Evolutionary conservation across 2,797 vertebrate genomes (phyloP).

Genomic region (Takifugu rubripes): DNA sequence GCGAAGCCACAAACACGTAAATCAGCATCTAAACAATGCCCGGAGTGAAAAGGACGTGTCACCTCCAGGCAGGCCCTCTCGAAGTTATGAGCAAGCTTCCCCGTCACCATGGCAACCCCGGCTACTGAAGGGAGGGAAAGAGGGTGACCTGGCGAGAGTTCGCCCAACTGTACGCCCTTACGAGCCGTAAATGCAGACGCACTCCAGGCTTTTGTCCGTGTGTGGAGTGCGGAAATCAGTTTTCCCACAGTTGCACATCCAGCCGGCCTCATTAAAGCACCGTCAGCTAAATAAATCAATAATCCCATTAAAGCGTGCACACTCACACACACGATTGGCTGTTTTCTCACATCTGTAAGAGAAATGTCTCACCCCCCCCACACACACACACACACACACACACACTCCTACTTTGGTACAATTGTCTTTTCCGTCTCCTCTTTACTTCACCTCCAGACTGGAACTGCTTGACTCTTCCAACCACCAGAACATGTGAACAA

Average conservation of each 20-base stretch:
- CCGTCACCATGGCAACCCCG: conserved; percentile 67
- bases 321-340: conserved; percentile 7
- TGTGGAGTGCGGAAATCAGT: conserved; percentile 9
- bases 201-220: conserved; percentile 42
- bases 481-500: conserved; percentile 46
- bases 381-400: conserved; percentile 5
- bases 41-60: conserved; percentile 73
- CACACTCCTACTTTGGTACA: background rate
- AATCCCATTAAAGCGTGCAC: conserved; percentile 52
- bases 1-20: conserved; percentile 66
- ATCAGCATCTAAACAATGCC: conserved; percentile 65
- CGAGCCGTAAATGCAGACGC: conserved; percentile 34
- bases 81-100: conserved; percentile 66
- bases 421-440: background rate
- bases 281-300: conserved; percentile 32
- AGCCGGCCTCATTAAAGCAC: conserved; percentile 43
- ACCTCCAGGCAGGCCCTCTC: conserved; percentile 64
- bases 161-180: conserved; percentile 46
- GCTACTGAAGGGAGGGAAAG: conserved; percentile 53
- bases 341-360: conserved; percentile 63
- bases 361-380: conserved; percentile 64
- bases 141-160: conserved; percentile 33
- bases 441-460: conserved; percentile 22
- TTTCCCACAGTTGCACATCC: conserved; percentile 50
- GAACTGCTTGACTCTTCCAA: conserved; percentile 8